Base-by-base conservation (phyloP, 1,140 invertebrate genomes). In the Bombus terrestris region DNA sequence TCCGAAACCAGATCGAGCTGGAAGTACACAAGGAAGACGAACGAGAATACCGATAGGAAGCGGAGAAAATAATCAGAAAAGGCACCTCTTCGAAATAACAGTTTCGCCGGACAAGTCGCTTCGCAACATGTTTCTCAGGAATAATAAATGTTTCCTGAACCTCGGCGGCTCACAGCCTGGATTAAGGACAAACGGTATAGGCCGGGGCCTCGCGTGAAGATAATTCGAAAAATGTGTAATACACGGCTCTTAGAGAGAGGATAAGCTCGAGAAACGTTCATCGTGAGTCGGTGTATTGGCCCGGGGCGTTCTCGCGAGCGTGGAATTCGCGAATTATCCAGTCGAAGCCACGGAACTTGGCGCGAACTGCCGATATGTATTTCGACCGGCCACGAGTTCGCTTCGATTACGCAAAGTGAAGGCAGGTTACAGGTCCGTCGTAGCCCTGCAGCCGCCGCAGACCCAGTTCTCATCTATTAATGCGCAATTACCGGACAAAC, bases 381-480 rank as follows among this genome's bases (percentile, higher is more conserved):
- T 88, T 88, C 82, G 86, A 83, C 75, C 69, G 71, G 73, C 39
- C 86, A 77, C 88, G 41, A 66, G 13, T 53, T 73, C 76, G 79
- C 68, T 53, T 28, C 47, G 84, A 90, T 89, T 91, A 72, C 88
- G 89, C 91, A 89, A 90, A 85, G 72, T 75, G 85, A 86, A 88
- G 88, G 86, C 82, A 72, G 86, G 81, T 82, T 85, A 88, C 66
- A 41, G 76, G 85, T 73, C 57, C 87, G 73, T 66, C 75, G 88
- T 74, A 68, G 82, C 76, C 86, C 68, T 66, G 81, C 74, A 68
- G 83, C 73, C 83, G 66, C 32, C n/a, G 72, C 74, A 90, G 92
- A 93, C 93, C 92, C 91, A 93, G 91, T 93, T 94, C 93, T 93
- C 93, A 92, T 92, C 93, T 91, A 93, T 93, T 93, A 93, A 94